Evolutionary conservation across 1,140 invertebrate species (phyloP).

Genomic region (Drosophila pallidifrons): DNA sequence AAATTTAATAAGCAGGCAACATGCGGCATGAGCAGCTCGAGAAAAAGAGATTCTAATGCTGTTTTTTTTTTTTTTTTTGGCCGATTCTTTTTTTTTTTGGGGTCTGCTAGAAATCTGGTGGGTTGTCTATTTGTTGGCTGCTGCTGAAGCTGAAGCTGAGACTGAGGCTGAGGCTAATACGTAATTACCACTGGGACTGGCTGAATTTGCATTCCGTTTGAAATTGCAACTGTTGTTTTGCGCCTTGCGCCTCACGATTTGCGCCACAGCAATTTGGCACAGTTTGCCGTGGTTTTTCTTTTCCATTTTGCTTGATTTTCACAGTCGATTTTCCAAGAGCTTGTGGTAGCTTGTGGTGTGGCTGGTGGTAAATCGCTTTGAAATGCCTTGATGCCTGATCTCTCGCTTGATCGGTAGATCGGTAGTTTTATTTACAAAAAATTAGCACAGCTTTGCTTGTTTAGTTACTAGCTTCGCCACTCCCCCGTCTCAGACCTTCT

Average conservation of each 20-base stretch:
- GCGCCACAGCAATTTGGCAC: conserved; percentile 68
- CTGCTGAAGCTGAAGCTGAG: conserved; percentile 14
- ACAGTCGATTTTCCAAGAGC: conserved; percentile 74
- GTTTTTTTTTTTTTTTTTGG: conserved; percentile 4
- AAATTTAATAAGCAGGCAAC: conserved; percentile 63
- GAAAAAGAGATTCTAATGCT: conserved; percentile 64
- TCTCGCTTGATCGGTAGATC: conserved; percentile 59
- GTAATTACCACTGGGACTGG: conserved; percentile 68
- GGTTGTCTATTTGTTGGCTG: conserved; percentile 19
- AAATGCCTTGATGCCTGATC: conserved; percentile 13
- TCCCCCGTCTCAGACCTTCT: not conserved
- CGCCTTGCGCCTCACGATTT: conserved; percentile 80
- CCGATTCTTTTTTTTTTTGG: conserved; percentile 41
- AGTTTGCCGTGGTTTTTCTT: conserved; percentile 52
- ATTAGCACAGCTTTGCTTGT: conserved; percentile 82
- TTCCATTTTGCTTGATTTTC: conserved; percentile 52
- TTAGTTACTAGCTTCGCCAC: conserved; percentile 43
- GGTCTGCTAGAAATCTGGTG: conserved; percentile 13
- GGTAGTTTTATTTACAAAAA: conserved; percentile 84
- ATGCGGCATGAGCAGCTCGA: conserved; percentile 26
- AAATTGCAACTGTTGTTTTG: conserved; percentile 84
- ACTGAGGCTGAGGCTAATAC: conserved; percentile 27
- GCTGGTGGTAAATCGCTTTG: conserved; percentile 34
- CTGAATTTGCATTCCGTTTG: conserved; percentile 83
- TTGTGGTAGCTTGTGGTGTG: conserved; percentile 20